Evolutionary conservation across 2,888 invertebrate genomes (phyloP), one percentile per base, ranked within the genome.

Genomic region (Ophonus ardosiacus): DNA sequence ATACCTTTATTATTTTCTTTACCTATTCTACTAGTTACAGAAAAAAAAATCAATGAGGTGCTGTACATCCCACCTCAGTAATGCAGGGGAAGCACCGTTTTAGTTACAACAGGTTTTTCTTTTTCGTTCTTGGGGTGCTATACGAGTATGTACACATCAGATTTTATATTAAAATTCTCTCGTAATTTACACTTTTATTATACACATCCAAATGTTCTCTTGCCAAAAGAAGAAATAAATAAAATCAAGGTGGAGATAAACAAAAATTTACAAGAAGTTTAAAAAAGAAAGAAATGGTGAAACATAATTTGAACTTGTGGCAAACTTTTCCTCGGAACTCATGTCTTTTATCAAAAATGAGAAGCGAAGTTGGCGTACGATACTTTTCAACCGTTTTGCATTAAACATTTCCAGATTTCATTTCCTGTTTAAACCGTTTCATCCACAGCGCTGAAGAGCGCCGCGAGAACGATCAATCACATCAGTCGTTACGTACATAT

Each of bases 361-460:
- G 21, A 78, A 57, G 56, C 78, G 78, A 78, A 78, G 24, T 78
- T 78, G 57, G 78, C 40, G 74, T 38, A 76, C 74, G 71, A 74
- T 83, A 68, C 51, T 57, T 71, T 83, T 68, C 24, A 63, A 82
- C 57, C 71, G 71, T 56, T 68, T 71, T 74, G 40, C 71, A 71
- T 83, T 83, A 71, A 71, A 83, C 59, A 83, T 83, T 83, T 74
- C 74, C 57, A 59, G 71, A 83, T 83, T 83, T 83, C 83, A 83
- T 83, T 83, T 83, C 83, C 83, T 56, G 71, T 83, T 78, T 78
- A 57, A 78, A 78, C n/a, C 78, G 78, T 78, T 78, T 78, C 74
- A 74, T 74, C 74, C 21, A 51, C 43, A 15, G 65, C 65, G 38
- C n/a, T 43, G 38, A 43, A 71, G 71, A 71, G 63, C 71, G 8